Conservation (phyloP, 2,797 vertebrate genomes). For the Miichthys miiuy region DNA sequence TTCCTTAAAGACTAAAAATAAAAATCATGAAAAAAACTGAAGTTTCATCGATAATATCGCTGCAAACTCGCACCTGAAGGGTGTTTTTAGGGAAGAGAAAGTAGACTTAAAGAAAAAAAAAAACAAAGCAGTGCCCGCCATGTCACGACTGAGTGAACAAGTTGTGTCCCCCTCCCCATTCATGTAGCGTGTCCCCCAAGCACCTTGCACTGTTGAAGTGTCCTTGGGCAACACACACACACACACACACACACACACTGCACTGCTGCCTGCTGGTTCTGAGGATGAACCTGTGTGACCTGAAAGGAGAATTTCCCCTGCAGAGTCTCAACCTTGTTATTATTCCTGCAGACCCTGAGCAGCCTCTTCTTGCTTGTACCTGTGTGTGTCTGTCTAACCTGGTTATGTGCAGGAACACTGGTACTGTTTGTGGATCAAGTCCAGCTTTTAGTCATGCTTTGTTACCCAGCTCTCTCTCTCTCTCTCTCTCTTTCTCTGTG, state of each 20-base stretch:
- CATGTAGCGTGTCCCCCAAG: slow-evolving; percentile 12
- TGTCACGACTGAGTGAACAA: slow-evolving; percentile 75
- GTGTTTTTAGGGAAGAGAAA: background rate
- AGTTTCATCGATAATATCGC: too few relatives aligned
- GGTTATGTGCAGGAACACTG: slow-evolving; percentile 50
- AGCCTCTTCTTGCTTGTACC: slow-evolving; percentile 8
- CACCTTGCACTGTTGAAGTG: slow-evolving; percentile 54
- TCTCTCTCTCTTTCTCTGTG: slow-evolving; percentile 38
- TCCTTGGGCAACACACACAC: slow-evolving; percentile 56
- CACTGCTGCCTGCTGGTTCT: slow-evolving; percentile 12
- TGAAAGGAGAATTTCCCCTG: slow-evolving; percentile 41
- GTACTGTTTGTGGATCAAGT: slow-evolving; percentile 74
- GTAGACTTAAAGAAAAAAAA: slow-evolving; percentile 32
- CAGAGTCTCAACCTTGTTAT: slow-evolving; percentile 45
- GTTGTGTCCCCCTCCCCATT: slow-evolving; percentile 32
- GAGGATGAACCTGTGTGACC: slow-evolving; percentile 4
- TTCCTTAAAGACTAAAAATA: too few relatives aligned
- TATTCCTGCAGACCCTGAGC: slow-evolving; percentile 27
- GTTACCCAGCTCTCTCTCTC: slow-evolving; percentile 62
- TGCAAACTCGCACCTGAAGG: too few relatives aligned
- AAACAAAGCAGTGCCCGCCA: slow-evolving; percentile 66
- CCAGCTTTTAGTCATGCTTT: slow-evolving; percentile 82
- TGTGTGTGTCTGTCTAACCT: slow-evolving; percentile 42
- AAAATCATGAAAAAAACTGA: too few relatives aligned
- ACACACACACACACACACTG: background rate